Conservation (phyloP, 2,113 vertebrate species). For the Laticauda colubrina region DNA sequence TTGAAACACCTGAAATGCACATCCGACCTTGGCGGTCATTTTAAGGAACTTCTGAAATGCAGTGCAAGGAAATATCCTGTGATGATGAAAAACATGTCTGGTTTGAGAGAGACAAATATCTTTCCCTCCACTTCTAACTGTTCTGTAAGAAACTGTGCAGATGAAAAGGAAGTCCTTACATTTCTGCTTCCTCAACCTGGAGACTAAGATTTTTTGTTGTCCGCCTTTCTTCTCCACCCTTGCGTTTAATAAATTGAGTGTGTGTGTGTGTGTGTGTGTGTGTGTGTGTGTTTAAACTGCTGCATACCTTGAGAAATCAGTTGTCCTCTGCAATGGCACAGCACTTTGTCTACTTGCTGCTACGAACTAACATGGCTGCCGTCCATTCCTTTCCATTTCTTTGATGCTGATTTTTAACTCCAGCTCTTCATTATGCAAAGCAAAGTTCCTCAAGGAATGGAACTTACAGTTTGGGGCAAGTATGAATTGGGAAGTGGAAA, state of each 20-base stretch:
- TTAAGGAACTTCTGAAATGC: not conserved
- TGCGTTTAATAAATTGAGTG: conserved; percentile 2
- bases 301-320: not conserved
- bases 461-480: not conserved
- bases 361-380: conserved; percentile 21
- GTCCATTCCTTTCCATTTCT: not conserved
- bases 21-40: not conserved
- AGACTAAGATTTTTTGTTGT: not conserved
- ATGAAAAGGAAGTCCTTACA: conserved; percentile 4
- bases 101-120: not conserved
- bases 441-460: not conserved
- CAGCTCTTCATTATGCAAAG: not conserved
- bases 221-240: not conserved
- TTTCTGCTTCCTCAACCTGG: not conserved
- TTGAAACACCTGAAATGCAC: not conserved
- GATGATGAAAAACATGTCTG: not conserved
- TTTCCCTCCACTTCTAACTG: not conserved
- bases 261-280: not conserved
- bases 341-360: conserved; percentile 28
- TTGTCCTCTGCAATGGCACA: not conserved
- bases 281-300: not conserved
- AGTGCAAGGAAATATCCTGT: not conserved
- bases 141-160: not conserved
- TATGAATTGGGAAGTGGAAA: conserved; percentile 6
- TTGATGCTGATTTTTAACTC: conserved; percentile 4